Evolutionary conservation across 1,140 invertebrate species (phyloP).

Genomic region (Sycobia sp.): DNA sequence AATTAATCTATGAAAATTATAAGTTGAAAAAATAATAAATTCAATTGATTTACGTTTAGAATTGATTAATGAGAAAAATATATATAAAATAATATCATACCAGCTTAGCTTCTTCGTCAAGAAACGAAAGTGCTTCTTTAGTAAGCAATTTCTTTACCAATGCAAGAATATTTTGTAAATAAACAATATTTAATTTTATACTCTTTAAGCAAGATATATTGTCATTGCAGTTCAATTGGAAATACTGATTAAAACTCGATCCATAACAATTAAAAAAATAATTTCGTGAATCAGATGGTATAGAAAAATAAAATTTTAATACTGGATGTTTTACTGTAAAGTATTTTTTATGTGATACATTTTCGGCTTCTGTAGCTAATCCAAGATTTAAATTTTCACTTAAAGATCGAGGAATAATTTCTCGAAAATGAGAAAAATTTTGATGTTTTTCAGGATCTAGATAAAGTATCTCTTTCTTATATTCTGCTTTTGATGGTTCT

Average conservation of each 20-base stretch:
- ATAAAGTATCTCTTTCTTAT: conserved; percentile 58
- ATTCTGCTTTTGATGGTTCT: conserved; percentile 63
- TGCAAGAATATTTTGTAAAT: conserved; percentile 78
- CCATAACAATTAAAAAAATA: conserved; percentile 92
- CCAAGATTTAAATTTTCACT: conserved; percentile 78
- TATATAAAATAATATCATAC: conserved; percentile 55
- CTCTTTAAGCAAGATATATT: conserved; percentile 68
- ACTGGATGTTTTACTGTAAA: conserved; percentile 55
- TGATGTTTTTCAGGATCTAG: conserved; percentile 63
- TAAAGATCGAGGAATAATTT: conserved; percentile 90
- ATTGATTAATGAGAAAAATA: background rate
- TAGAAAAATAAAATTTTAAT: conserved; percentile 69
- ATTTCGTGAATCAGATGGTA: conserved; percentile 78
- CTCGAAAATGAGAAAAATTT: conserved; percentile 74
- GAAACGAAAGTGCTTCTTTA: conserved; percentile 79
- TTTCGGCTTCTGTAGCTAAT: conserved; percentile 45
- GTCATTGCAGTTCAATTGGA: conserved; percentile 75
- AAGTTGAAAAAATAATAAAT: background rate
- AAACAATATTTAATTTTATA: conserved; percentile 73
- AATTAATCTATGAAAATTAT: conserved; percentile 47
- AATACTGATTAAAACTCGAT: conserved; percentile 89
- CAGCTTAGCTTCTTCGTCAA: conserved; percentile 85
- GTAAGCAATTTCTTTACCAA: conserved; percentile 87
- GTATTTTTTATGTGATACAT: conserved; percentile 52
- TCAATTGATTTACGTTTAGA: background rate